Base-by-base conservation (phyloP, 2,888 invertebrate genomes). In the Clostera curtula region DNA sequence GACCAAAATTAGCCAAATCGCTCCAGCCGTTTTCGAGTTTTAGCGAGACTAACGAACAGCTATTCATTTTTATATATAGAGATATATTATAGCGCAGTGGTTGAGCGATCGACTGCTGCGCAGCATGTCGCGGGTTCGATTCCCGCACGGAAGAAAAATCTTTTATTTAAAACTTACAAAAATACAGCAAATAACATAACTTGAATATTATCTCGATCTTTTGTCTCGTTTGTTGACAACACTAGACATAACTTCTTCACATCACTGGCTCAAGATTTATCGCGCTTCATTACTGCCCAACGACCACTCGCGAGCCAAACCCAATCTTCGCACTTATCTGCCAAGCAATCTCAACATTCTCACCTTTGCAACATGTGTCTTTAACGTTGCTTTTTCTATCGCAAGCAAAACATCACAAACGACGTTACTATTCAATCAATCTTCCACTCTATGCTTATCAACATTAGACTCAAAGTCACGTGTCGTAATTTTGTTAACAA, bases 321-420 rank as follows among this genome's bases (percentile, higher is more conserved):
- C 45, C 36, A 43, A 44, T 47, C 53, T 51, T 48, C 43, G 40
- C 55, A 50, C 47, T 60, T 62, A 65, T 63, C 63, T 58, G 38
- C 35, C 54, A 57, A 62, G 62, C 63, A 64, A 70, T 65, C 68
- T 62, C 51, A 45, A 49, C 57, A 54, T 60, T 69, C 64, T 59
- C 69, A 74, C 74, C 73, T 74, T 66, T 61, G 64, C 57, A 68
- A 61, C 74, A 72, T 53, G 56, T 72, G 73, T 60, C 53, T 58
- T 59, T 65, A 69, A 74, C 71, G 64, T 51, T 48, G 39, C 47
- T 34, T 34, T 42, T 42, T 14, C 12, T 30, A 22, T 25, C 19
- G 26, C 3, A 15, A 3, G 14, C n/a, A 10, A 24, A 45, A 40
- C 17, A 25, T 16, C 31, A 7, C 13, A 43, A 34, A 24, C 14